Evolutionary conservation across 2,113 vertebrate species (phyloP), one percentile per base, ranked within the genome.

Genomic region (Rhabdomys dilectus): DNA sequence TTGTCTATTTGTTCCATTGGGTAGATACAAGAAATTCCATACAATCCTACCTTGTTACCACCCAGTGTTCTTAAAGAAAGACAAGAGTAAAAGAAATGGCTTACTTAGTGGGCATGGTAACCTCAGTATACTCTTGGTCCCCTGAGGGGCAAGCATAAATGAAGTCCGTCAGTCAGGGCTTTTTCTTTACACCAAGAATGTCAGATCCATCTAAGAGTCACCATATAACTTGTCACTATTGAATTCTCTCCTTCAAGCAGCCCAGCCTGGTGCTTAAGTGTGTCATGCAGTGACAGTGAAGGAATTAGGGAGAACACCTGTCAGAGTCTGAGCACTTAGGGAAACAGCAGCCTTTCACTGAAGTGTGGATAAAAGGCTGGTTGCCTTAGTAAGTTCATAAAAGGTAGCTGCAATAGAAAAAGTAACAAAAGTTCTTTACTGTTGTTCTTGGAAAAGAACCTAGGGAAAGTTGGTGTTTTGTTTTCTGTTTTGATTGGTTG

Each of bases 381-480:
- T 95, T 86, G 36, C 64, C 60, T 91, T 90, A 95, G 72, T 93
- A 91, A 93, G 73, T 66, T 95, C 34, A 9, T 76, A 92, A 94
- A 96, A 70, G 39, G 68, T 70, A 87, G 39, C 29, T 78, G 31
- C 66, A 88, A 91, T 95, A 78, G 94, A 96, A 93, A 87, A 92
- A 94, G 48, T 91, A 91, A 92, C 66, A 78, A 92, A 97, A 92
- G 81, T 92, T 76, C 81, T n/a, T n/a, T n/a, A n/a, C n/a, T 94
- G 70, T 91, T 95, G 15, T 94, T 90, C 86, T 90, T 93, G 26
- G 81, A 91, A 95, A 53, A 95, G 48, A 96, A 96, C 68, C 72
- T 39, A 88, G 48, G 22, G 56, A 91, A 96, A 91, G 3, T 16
- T 70, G 31, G 16, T 68, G 31, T 68, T 87, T 51, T 66, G 31